Evolutionary conservation across 2,113 vertebrate species (phyloP), one percentile per base, ranked within the genome.

Genomic region (Nibea albiflora): DNA sequence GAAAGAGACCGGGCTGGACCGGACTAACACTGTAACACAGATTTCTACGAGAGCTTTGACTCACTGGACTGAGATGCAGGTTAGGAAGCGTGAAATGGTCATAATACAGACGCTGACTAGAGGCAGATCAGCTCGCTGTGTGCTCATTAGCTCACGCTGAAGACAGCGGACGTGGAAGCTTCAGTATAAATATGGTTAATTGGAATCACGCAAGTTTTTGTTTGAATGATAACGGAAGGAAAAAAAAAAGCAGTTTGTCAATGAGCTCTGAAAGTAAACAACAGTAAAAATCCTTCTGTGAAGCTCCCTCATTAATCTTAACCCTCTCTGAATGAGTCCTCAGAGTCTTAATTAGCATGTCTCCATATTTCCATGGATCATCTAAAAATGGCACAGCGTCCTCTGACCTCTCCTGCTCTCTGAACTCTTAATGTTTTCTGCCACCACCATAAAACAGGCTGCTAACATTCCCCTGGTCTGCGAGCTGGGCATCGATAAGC

Each of bases 401-500:
- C 28, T 47, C 68, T 90, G 84, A 89, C 87, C 89, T 76, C 69
- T 56, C 57, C 76, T 74, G 22, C 72, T 84, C 74, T 75, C 75
- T 81, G n/a, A 84, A 61, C 83, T 78, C 46, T 52, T n/a, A 15
- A 49, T 70, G 76, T 73, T 63, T 57, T 24, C 63, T 24, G 17
- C 57, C 10, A 3, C 62, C 54, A 19, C 60, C 26, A 68, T 56
- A 24, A 80, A 75, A 85, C 94, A 99, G 98, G 97, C 97, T 83
- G 97, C 97, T 73, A 98, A 96, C 91, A 98, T 99, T 79, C 98
- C 98, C 69, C 94, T 97, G 90, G 98, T 97, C 88, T 97, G 97
- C 74, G 98, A 99, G 90, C 95, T 99, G 90, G 96, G 96, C 93
- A 99, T 99, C 35, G 96, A 96, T 50, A 95, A 97, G 88, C 96